Evolutionary conservation across 1,140 invertebrate genomes (phyloP).

Genomic region (Onthophagus taurus): DNA sequence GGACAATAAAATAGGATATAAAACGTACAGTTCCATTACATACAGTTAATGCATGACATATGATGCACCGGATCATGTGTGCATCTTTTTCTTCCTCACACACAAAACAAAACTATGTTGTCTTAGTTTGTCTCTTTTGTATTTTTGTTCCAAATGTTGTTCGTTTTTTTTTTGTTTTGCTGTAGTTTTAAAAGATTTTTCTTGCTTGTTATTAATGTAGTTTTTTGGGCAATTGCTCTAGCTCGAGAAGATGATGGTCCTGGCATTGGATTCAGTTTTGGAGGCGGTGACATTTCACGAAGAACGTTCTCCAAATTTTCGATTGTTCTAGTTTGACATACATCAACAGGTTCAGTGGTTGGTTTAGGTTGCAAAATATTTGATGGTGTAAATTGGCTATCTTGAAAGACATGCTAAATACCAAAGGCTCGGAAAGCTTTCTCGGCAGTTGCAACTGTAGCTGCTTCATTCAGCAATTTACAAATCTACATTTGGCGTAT

Average conservation of each 20-base stretch:
- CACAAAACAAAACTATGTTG: no score
- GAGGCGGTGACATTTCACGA: neutral
- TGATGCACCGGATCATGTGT: no score
- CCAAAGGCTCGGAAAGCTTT: neutral
- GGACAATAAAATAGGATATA: no score
- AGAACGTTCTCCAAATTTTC: neutral
- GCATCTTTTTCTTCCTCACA: no score
- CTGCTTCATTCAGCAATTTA: neutral
- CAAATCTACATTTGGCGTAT: neutral
- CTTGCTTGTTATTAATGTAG: neutral
- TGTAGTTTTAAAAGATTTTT: neutral
- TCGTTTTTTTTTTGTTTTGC: no score
- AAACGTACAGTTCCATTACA: no score
- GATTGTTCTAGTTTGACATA: no score
- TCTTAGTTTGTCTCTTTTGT: no score
- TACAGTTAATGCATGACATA: no score
- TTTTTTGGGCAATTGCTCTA: constrained; percentile 1
- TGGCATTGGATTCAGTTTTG: neutral
- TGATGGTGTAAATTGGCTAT: constrained; percentile 2
- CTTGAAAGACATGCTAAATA: constrained; percentile 3
- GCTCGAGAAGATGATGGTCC: constrained; percentile 1
- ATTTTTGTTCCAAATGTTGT: no score
- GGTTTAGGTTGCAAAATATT: neutral
- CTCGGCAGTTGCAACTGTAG: neutral
- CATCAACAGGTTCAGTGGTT: neutral